A percentile compares a stretch with the other conserved stretches of the same genome.
phyloP scores from a whole-genome alignment of 2,888 invertebrate genomes.

The Napeogenes inachia region DNA sequence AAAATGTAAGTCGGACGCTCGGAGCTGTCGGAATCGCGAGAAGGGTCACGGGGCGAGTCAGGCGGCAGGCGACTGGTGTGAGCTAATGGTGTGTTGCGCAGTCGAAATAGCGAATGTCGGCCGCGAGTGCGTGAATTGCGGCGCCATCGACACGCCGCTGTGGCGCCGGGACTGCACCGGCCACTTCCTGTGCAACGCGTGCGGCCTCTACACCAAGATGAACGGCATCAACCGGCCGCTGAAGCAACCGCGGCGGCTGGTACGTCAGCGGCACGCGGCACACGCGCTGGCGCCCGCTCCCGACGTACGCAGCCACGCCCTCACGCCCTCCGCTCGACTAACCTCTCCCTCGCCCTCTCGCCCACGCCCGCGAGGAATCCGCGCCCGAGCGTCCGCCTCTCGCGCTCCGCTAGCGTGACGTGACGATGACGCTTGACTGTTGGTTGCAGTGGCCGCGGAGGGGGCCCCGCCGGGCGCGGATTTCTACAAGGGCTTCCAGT shows the following conservation, averaged over 20 bases:
- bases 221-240: constrained; percentile 98
- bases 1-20: constrained; percentile 15
- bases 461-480: constrained; percentile 89
- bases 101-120: constrained; percentile 87
- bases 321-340: constrained; percentile 38
- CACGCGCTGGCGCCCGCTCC: constrained; percentile 60
- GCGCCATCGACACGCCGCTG: constrained; percentile 97
- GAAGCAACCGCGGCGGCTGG: constrained; percentile 98
- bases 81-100: constrained; percentile 47
- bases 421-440: constrained; percentile 51
- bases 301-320: constrained; percentile 43
- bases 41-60: constrained; percentile 32
- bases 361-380: constrained; percentile 48
- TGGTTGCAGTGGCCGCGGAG: constrained; percentile 89
- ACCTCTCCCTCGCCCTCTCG: constrained; percentile 35
- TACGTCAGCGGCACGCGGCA: constrained; percentile 81
- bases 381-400: constrained; percentile 58
- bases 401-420: constrained; percentile 35
- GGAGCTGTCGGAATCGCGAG: constrained; percentile 14
- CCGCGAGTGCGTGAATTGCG: constrained; percentile 98
- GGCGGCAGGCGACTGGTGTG: constrained; percentile 35
- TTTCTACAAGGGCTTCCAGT: constrained; percentile 91
- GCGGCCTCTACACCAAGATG: constrained; percentile 99
- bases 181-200: constrained; percentile 99
- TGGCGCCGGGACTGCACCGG: constrained; percentile 99